Conservation (phyloP, 2,113 vertebrate genomes). For the Peromyscus polionotus region DNA sequence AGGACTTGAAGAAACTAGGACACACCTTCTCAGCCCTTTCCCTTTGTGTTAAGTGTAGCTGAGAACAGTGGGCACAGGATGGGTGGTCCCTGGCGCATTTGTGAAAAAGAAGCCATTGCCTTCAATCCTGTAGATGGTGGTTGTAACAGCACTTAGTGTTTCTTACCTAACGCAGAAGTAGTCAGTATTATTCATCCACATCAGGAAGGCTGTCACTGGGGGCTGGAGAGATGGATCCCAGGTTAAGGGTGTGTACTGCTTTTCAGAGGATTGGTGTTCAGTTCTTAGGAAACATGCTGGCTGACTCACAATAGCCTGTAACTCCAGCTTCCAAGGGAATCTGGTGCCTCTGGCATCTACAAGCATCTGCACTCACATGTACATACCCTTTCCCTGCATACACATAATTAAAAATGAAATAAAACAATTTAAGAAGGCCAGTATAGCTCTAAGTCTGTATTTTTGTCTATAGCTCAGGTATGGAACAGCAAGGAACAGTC, state of each 20-base stretch:
- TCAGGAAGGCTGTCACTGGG: not conserved
- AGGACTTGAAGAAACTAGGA: not conserved
- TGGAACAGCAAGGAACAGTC: not conserved
- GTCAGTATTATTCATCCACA: not conserved
- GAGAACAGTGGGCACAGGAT: not conserved
- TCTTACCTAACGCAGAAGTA: conserved; percentile 11
- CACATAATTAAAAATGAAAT: not conserved
- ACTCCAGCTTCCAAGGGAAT: not conserved
- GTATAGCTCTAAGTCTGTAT: not conserved
- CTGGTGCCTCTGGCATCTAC: not conserved
- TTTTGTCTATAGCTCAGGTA: not conserved
- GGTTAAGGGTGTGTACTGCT: not conserved
- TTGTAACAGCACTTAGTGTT: not conserved
- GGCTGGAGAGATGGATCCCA: not conserved
- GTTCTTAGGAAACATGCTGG: not conserved
- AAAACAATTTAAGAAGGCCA: not conserved
- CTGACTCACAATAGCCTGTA: not conserved
- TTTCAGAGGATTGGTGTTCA: not conserved
- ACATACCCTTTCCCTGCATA: too few relatives aligned
- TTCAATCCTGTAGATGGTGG: not conserved
- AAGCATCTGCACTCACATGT: not conserved
- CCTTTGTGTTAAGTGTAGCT: not conserved
- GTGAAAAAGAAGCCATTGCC: not conserved
- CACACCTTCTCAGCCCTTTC: not conserved
- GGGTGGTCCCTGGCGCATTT: not conserved